Conservation (phyloP, 1,140 invertebrate species). For the Ctenoplectra terminalis region DNA sequence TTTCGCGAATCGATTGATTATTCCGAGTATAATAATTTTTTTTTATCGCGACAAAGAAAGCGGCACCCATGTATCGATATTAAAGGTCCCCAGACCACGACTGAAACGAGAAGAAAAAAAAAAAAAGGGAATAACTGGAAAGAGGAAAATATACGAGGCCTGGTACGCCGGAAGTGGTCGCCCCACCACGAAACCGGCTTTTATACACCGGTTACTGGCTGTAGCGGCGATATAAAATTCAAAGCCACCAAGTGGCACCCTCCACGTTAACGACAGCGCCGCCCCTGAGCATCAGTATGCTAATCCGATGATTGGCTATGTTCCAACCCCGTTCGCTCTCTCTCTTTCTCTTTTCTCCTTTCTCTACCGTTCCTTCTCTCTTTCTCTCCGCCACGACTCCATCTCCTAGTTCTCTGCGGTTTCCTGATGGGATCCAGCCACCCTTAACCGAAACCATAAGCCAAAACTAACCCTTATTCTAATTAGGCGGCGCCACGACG, state of each 20-base stretch:
- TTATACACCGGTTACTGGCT: constrained; percentile 60
- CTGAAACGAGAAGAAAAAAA: not conserved
- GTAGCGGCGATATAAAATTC: constrained; percentile 77
- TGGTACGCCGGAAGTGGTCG: constrained; percentile 30
- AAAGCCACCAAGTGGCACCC: constrained; percentile 79
- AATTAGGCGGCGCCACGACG: constrained; percentile 77
- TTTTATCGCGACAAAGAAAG: not conserved
- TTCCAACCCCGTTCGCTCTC: constrained; percentile 73
- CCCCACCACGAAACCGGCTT: constrained; percentile 43
- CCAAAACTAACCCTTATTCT: constrained; percentile 82
- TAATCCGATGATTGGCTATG: constrained; percentile 83
- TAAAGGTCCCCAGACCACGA: not conserved
- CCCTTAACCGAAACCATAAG: constrained; percentile 80
- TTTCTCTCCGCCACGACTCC: constrained; percentile 40
- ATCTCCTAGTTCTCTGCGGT: constrained; percentile 60
- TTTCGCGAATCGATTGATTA: too few relatives aligned
- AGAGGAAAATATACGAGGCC: not conserved
- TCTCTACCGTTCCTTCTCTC: constrained; percentile 42
- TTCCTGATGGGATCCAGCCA: constrained; percentile 68
- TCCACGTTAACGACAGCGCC: constrained; percentile 79
- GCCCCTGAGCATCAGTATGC: constrained; percentile 82
- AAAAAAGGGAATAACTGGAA: not conserved
- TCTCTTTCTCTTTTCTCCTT: constrained; percentile 30
- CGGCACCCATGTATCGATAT: constrained; percentile 4
- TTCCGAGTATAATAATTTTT: too few relatives aligned